These are phyloP conservation scores for Harpalus rubripes DNA, from an alignment of 2,888 invertebrate species.

Conservation along the genomic window DNA sequence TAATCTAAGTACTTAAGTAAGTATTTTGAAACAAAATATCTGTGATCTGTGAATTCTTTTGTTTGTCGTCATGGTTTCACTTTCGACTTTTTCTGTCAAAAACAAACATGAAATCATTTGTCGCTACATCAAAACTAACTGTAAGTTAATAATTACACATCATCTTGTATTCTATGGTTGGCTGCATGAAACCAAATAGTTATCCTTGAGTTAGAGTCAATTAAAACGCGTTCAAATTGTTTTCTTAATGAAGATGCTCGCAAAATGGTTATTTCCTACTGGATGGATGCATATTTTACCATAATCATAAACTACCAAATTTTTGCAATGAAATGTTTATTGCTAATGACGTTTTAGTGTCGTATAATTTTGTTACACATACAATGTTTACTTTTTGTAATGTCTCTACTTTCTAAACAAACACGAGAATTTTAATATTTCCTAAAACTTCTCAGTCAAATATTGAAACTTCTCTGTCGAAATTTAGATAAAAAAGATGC, in stretches of 20 bases:
- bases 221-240: background rate
- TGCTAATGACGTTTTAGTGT: background rate
- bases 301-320: constrained; percentile 3
- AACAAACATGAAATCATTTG: constrained; percentile 33
- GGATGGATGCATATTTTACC: background rate
- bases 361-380: constrained; percentile 1
- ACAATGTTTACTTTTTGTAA: background rate
- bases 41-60: background rate
- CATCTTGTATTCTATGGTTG: background rate
- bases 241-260: background rate
- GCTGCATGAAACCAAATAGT: background rate
- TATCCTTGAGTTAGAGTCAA: background rate
- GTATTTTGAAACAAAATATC: background rate
- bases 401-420: constrained; percentile 15
- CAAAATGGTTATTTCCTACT: background rate
- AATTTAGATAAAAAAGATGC: background rate
- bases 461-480: background rate
- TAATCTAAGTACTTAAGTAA: no score
- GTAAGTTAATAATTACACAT: constrained; percentile 39
- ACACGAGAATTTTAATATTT: background rate
- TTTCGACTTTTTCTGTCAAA: constrained; percentile 32
- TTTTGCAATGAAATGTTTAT: background rate
- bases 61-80: constrained; percentile 19
- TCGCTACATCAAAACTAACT: constrained; percentile 46
- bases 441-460: background rate